Evolutionary conservation across 2,888 invertebrate genomes (phyloP).

Genomic region (Chrysolina oricalcia): DNA sequence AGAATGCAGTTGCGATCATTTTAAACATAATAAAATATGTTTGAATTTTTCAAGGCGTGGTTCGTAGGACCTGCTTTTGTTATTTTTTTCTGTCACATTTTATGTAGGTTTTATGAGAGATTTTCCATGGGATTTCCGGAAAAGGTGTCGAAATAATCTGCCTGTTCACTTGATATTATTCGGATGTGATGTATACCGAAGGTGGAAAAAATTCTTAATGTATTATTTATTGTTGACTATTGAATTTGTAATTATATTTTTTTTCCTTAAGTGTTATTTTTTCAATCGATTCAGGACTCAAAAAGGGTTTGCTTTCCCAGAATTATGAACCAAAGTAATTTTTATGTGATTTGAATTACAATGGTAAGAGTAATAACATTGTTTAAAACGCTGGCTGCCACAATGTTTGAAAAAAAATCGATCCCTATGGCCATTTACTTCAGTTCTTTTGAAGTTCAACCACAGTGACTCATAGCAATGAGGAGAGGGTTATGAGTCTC

Average conservation of each 20-base stretch:
- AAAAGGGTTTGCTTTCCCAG: too few relatives aligned
- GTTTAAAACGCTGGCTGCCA: too few relatives aligned
- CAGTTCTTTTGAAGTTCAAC: too few relatives aligned
- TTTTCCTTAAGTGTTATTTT: slow-evolving; percentile 6
- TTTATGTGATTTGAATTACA: too few relatives aligned
- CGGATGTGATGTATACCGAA: slow-evolving; percentile 5
- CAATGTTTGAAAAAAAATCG: too few relatives aligned
- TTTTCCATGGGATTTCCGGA: neutral
- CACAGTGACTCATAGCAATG: too few relatives aligned
- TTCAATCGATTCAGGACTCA: too few relatives aligned
- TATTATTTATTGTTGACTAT: slow-evolving; percentile 25
- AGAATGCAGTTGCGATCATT: neutral
- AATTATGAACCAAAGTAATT: too few relatives aligned
- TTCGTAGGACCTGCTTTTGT: neutral
- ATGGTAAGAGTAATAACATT: too few relatives aligned
- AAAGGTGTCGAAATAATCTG: neutral
- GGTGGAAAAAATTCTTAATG: neutral
- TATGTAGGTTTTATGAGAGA: neutral
- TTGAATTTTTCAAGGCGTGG: too few relatives aligned
- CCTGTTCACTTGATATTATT: neutral
- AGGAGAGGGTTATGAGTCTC: too few relatives aligned
- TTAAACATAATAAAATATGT: neutral
- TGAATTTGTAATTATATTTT: slow-evolving; percentile 14
- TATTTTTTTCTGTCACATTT: neutral
- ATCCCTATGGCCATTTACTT: too few relatives aligned